Conservation (phyloP, 2,888 invertebrate genomes). For the Drosophila ochracea region DNA sequence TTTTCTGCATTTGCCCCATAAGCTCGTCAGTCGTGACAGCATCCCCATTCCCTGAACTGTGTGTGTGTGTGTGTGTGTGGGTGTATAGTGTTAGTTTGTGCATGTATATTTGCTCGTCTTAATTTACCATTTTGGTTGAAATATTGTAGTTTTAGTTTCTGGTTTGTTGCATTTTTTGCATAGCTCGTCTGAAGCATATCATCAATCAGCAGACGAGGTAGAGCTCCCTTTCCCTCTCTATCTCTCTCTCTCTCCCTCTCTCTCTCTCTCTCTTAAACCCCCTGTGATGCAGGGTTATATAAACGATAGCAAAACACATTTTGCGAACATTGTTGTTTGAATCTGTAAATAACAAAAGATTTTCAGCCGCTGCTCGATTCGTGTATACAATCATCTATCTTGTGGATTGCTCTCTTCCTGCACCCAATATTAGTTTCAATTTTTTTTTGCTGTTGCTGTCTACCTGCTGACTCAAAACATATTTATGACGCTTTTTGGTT, state of each 20-base stretch:
- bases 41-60: neutral
- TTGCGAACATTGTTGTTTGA: slow-evolving; percentile 37
- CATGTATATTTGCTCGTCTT: slow-evolving; percentile 26
- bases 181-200: slow-evolving; percentile 50
- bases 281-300: neutral
- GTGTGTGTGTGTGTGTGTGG: neutral
- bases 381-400: slow-evolving; percentile 17
- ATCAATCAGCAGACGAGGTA: slow-evolving; percentile 63
- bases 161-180: slow-evolving; percentile 54
- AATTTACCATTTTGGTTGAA: slow-evolving; percentile 53
- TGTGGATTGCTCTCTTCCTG: slow-evolving; percentile 12
- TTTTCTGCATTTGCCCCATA: slow-evolving; percentile 18
- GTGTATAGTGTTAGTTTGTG: neutral
- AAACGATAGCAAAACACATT: slow-evolving; percentile 17
- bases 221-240: neutral
- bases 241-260: too few species aligned
- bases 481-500: slow-evolving; percentile 25
- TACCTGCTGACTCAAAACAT: neutral
- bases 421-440: neutral
- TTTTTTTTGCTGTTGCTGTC: neutral
- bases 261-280: too few species aligned
- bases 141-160: slow-evolving; percentile 9
- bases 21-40: slow-evolving; percentile 13
- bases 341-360: slow-evolving; percentile 25
- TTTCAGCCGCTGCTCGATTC: slow-evolving; percentile 11